A percentile compares a stretch with the other conserved stretches of the same genome.
These are phyloP conservation scores for Bufotes viridis DNA, from an alignment of 2,797 vertebrate species.

Conservation along the genomic window DNA sequence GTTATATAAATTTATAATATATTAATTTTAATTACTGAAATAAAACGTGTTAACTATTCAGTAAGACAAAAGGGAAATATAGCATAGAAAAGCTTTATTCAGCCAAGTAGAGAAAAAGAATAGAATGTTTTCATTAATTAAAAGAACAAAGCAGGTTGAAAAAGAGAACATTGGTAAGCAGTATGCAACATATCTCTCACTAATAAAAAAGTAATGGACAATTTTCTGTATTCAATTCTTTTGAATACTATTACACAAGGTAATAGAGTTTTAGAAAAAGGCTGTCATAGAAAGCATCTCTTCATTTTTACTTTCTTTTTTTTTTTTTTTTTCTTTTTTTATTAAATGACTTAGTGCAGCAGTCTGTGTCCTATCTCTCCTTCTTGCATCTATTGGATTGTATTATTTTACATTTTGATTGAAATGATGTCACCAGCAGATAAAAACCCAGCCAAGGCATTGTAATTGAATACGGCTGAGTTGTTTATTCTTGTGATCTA, in stretches of 20 bases:
- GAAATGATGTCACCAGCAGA: conserved; percentile 98
- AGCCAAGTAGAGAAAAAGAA: conserved; percentile 60
- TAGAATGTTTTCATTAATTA: conserved; percentile 90
- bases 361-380: conserved; percentile 93
- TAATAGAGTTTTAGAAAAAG: conserved; percentile 91
- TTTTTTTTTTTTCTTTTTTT: conserved; percentile 72
- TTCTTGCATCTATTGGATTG: conserved; percentile 93
- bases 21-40: neutral
- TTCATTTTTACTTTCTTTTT: conserved; percentile 68
- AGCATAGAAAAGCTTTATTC: neutral
- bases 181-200: conserved; percentile 72
- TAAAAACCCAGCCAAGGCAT: conserved; percentile 88
- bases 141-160: conserved; percentile 82
- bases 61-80: neutral
- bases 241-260: conserved; percentile 89
- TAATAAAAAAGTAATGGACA: conserved; percentile 83
- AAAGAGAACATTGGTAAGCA: conserved; percentile 71
- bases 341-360: conserved; percentile 93
- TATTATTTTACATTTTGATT: conserved; percentile 99
- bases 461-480: conserved; percentile 96
- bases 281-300: conserved; percentile 83
- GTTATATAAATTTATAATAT: too few relatives aligned
- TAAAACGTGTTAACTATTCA: neutral
- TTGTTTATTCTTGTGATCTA: conserved; percentile 97
- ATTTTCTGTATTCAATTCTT: conserved; percentile 80